A percentile compares a stretch with the other conserved stretches of the same genome.
Conservation (phyloP, 2,113 vertebrate genomes). For the Cyanistes caeruleus region DNA sequence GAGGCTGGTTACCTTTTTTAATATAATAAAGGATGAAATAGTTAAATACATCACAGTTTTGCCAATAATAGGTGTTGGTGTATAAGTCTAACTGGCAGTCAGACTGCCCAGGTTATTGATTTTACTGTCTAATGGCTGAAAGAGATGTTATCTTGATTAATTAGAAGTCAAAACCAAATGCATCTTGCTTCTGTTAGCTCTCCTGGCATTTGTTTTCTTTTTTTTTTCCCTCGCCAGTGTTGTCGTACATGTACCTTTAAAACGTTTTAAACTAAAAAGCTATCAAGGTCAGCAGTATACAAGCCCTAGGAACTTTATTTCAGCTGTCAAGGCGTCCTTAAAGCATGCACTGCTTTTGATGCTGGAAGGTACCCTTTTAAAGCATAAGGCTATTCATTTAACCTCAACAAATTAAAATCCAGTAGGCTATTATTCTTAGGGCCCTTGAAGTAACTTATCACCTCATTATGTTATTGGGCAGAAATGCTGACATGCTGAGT, state of each 20-base stretch:
- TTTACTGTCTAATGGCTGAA: conserved; percentile 84
- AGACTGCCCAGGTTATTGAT: conserved; percentile 79
- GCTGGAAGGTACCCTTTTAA: conserved; percentile 21
- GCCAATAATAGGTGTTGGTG: conserved; percentile 77
- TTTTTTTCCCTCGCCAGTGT: neutral
- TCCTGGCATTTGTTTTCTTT: conserved; percentile 68
- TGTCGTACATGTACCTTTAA: conserved; percentile 64
- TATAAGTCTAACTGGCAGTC: conserved; percentile 77
- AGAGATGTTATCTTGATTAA: conserved; percentile 88
- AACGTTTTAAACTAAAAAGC: conserved; percentile 68
- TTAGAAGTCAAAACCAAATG: conserved; percentile 83
- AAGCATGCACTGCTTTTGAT: neutral
- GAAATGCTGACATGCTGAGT: conserved; percentile 3
- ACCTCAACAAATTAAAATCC: conserved; percentile 35
- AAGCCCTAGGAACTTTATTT: conserved; percentile 61
- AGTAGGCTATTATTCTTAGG: conserved; percentile 17
- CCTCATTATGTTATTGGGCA: conserved; percentile 23
- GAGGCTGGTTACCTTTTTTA: conserved; percentile 65
- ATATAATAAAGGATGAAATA: conserved; percentile 78
- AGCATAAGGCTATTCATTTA: conserved; percentile 20
- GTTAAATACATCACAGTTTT: conserved; percentile 82
- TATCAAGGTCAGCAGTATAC: conserved; percentile 55
- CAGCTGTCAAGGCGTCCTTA: conserved; percentile 43
- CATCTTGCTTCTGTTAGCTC: conserved; percentile 77
- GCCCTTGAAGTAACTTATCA: conserved; percentile 27